Evolutionary conservation across 2,888 invertebrate genomes (phyloP).

Genomic region (Lampropteryx suffumata): DNA sequence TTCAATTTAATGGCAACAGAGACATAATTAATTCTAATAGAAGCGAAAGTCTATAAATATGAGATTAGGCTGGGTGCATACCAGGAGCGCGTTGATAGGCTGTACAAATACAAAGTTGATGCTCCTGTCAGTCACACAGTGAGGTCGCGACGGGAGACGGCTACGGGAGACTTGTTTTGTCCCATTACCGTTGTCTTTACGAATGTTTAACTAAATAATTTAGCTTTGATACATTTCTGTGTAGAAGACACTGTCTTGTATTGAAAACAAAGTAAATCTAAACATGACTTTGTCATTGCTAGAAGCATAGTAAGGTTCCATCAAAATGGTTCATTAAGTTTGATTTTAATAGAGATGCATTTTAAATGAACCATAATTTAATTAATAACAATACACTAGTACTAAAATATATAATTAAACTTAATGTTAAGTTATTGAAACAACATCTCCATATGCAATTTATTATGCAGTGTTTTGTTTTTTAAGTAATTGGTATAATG

Average conservation of each 20-base stretch:
- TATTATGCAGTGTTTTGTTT: neutral
- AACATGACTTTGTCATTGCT: too few species aligned
- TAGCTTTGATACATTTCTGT: constrained; percentile 15
- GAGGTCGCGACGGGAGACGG: constrained; percentile 36
- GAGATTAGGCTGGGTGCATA: constrained; percentile 68
- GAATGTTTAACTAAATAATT: constrained; percentile 31
- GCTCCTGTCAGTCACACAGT: constrained; percentile 49
- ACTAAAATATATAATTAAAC: too few species aligned
- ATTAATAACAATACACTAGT: too few species aligned
- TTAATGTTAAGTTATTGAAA: too few species aligned
- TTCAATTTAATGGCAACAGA: constrained; percentile 33
- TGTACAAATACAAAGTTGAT: constrained; percentile 69
- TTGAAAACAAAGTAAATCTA: neutral
- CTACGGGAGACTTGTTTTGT: constrained; percentile 33
- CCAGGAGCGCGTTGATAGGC: constrained; percentile 69
- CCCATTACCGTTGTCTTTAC: constrained; percentile 26
- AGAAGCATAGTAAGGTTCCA: too few species aligned
- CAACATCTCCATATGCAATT: too few species aligned
- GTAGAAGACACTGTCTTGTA: constrained; percentile 14
- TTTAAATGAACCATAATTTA: too few species aligned
- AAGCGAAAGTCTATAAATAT: constrained; percentile 50
- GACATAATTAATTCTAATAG: constrained; percentile 47
- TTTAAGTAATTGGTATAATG: neutral
- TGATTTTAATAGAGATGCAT: too few species aligned
- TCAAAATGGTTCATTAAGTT: too few species aligned